A percentile compares a stretch with the other conserved stretches of the same genome.
These are phyloP conservation scores for Platyscapa corneri DNA, from an alignment of 1,140 invertebrate genomes.

Conservation along the genomic window DNA sequence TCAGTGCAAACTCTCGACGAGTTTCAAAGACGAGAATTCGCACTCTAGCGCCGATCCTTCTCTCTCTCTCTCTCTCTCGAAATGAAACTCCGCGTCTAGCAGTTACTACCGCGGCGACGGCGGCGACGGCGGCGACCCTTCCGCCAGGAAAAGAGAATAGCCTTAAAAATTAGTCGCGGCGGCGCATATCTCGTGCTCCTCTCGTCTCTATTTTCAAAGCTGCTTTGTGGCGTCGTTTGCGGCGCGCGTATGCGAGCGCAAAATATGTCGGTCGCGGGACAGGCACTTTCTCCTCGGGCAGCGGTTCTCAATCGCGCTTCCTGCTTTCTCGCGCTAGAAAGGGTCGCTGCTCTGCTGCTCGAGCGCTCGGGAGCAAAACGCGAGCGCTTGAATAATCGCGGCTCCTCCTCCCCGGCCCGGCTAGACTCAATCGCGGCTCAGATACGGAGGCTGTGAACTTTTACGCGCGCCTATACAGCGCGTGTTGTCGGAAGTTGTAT, in stretches of 20 bases:
- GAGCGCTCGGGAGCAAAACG: not conserved
- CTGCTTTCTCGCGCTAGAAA: constrained; percentile 58
- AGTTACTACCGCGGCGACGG: no score
- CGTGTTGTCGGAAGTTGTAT: not conserved
- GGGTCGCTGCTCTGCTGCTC: not conserved
- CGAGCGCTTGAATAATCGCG: not conserved
- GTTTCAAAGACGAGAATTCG: no score
- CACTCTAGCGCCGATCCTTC: no score
- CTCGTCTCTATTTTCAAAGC: no score
- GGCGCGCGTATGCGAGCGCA: constrained; percentile 58
- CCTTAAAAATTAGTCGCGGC: not conserved
- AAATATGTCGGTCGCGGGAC: constrained; percentile 71
- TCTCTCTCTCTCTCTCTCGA: no score
- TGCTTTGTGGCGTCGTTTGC: not conserved
- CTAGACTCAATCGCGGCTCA: not conserved
- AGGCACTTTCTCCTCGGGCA: constrained; percentile 69
- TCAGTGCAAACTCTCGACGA: not conserved
- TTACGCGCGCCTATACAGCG: not conserved
- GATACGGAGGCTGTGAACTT: not conserved
- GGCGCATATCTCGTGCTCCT: no score
- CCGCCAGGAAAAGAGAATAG: not conserved
- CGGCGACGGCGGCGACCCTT: no score
- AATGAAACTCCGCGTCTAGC: no score
- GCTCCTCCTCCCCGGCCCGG: no score
- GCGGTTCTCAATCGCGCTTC: constrained; percentile 70